Percentiles rank a stretch among this genome's conserved stretches.
Conservation (phyloP, 2,797 vertebrate species). For the Galagoides demidoff region DNA sequence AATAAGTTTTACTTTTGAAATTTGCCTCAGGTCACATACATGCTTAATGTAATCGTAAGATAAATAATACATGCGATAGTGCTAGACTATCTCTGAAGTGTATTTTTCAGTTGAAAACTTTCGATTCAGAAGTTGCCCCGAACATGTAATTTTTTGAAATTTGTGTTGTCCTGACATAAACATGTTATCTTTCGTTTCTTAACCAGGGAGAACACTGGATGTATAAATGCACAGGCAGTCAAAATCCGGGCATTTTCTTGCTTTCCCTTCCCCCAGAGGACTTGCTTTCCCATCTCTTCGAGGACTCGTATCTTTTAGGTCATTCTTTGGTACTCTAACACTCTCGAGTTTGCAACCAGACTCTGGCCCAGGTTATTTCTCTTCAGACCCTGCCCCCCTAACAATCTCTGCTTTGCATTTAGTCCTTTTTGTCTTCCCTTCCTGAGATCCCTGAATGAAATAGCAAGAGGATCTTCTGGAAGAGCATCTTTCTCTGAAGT, state of each 20-base stretch:
- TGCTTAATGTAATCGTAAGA: background rate
- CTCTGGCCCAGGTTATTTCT: background rate
- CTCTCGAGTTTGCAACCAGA: background rate
- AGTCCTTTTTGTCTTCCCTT: slow-evolving; percentile 51
- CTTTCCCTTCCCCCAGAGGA: background rate
- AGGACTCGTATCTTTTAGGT: background rate
- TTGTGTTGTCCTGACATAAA: slow-evolving; percentile 72
- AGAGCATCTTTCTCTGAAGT: slow-evolving; percentile 65
- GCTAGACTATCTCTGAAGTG: slow-evolving; percentile 60
- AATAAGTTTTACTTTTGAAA: background rate
- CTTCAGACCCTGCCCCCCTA: background rate
- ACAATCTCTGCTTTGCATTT: background rate
- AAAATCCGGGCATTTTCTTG: background rate
- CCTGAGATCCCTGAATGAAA: slow-evolving; percentile 6
- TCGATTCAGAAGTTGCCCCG: slow-evolving; percentile 61
- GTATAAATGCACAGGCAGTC: background rate
- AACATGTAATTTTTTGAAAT: slow-evolving; percentile 43
- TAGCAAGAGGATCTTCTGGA: slow-evolving; percentile 39
- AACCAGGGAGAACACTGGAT: background rate
- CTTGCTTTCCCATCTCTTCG: background rate
- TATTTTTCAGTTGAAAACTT: slow-evolving; percentile 45
- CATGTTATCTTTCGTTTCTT: background rate
- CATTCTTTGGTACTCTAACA: background rate
- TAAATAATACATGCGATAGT: slow-evolving; percentile 16
- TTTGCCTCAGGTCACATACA: background rate